Evolutionary conservation across 2,888 invertebrate species (phyloP).

Genomic region (Ophraella communa): DNA sequence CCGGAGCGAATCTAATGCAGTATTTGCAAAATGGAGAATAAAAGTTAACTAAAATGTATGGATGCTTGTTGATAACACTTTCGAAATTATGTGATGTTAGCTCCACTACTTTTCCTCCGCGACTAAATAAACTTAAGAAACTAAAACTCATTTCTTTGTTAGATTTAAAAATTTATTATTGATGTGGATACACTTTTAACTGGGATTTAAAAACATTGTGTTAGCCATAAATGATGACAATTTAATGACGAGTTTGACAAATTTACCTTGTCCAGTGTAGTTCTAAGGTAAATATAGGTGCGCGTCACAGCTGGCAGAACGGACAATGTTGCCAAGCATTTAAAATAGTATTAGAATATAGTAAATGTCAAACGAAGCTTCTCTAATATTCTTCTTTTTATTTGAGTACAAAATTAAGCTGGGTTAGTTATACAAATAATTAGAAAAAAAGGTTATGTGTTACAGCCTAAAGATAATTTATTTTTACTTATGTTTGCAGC

Average conservation of each 20-base stretch:
- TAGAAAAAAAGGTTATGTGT: no score
- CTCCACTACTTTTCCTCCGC: slow-evolving; percentile 27
- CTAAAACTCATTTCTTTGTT: background rate
- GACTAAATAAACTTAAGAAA: background rate
- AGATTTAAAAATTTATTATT: background rate
- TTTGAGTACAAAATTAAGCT: no score
- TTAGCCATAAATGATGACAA: background rate
- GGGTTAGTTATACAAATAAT: no score
- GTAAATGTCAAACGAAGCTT: no score
- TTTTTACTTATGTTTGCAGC: no score
- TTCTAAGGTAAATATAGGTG: no score
- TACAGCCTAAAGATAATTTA: no score
- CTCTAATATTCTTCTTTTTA: no score
- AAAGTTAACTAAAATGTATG: slow-evolving; percentile 28
- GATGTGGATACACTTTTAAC: background rate
- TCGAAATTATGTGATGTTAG: slow-evolving; percentile 26
- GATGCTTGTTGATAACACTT: slow-evolving; percentile 19
- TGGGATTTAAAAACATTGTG: background rate
- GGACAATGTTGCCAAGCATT: no score
- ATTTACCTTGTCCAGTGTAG: no score
- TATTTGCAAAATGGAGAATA: slow-evolving; percentile 20
- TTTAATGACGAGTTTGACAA: background rate
- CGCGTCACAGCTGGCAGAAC: no score
- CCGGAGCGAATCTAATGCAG: slow-evolving; percentile 18
- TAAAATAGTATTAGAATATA: no score